Percentiles rank a stretch among this genome's conserved stretches.
phyloP scores from a whole-genome alignment of 2,797 vertebrate species.

The Monodelphis domestica region DNA sequence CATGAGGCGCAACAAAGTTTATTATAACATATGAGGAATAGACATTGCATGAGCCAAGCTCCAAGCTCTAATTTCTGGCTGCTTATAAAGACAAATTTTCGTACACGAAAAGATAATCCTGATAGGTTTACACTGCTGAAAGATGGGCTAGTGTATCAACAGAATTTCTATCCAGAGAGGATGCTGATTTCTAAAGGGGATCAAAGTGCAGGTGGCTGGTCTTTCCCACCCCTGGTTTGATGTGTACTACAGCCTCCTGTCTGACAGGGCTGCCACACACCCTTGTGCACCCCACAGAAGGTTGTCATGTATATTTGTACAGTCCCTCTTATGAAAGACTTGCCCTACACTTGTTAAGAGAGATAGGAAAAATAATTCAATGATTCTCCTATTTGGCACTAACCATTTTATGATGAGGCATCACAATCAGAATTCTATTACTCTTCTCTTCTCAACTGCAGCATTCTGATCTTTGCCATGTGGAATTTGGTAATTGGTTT shows the following conservation, averaged over 20 bases:
- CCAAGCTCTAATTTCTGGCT: not conserved
- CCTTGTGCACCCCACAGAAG: not conserved
- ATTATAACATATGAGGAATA: too few relatives aligned
- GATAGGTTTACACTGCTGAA: not conserved
- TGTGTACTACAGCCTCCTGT: not conserved
- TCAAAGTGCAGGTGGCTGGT: not conserved
- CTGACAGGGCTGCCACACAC: not conserved
- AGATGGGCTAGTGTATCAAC: not conserved
- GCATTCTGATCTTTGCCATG: too few relatives aligned
- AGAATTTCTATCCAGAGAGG: too few relatives aligned
- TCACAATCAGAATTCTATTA: too few relatives aligned
- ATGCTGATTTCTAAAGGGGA: not conserved
- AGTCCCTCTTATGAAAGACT: not conserved
- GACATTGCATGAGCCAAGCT: not conserved
- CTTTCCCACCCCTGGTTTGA: not conserved
- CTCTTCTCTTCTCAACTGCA: too few relatives aligned
- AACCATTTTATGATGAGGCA: too few relatives aligned
- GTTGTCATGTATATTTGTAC: too few relatives aligned
- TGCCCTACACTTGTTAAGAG: not conserved
- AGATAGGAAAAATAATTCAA: not conserved
- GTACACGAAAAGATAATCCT: not conserved
- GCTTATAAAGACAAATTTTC: not conserved
- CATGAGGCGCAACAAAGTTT: not conserved
- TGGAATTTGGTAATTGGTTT: too few relatives aligned
- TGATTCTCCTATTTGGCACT: not conserved